These are phyloP conservation scores for Coenonympha glycerion DNA, from an alignment of 2,888 invertebrate genomes.

Conservation along the genomic window DNA sequence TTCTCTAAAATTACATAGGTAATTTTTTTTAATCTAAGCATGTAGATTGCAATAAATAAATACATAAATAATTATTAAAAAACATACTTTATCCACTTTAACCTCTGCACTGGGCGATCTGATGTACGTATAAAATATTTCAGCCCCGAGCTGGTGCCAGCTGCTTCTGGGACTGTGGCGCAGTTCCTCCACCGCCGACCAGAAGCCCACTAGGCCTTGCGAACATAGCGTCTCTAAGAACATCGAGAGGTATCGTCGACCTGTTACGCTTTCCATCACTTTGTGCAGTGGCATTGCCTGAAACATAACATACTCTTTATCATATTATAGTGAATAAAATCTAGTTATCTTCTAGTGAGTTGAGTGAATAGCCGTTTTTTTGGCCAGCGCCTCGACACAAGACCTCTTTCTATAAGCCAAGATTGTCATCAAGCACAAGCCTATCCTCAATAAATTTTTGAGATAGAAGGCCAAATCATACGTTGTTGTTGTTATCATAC, in stretches of 20 bases:
- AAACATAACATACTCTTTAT: no score
- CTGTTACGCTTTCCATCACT: constrained; percentile 85
- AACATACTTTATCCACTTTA: constrained; percentile 82
- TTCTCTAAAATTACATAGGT: background rate
- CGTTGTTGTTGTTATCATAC: no score
- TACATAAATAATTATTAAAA: background rate
- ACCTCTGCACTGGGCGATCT: constrained; percentile 87
- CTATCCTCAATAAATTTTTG: no score
- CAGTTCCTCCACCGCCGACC: constrained; percentile 90
- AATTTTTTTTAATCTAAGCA: no score
- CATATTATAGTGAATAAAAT: no score
- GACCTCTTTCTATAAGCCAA: no score
- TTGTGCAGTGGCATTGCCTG: constrained; percentile 83
- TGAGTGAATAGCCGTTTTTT: no score
- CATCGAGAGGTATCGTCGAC: constrained; percentile 85
- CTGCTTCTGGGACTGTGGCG: constrained; percentile 83
- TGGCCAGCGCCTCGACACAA: no score
- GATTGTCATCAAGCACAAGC: no score
- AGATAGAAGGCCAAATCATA: no score
- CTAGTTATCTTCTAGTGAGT: no score
- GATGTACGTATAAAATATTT: constrained; percentile 93
- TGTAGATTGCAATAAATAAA: no score
- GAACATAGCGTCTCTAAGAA: constrained; percentile 89
- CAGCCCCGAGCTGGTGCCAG: constrained; percentile 92
- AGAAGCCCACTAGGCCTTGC: constrained; percentile 89